phyloP scores from a whole-genome alignment of 2,113 vertebrate species.

The Calyptommatus sinebrachiatus region DNA sequence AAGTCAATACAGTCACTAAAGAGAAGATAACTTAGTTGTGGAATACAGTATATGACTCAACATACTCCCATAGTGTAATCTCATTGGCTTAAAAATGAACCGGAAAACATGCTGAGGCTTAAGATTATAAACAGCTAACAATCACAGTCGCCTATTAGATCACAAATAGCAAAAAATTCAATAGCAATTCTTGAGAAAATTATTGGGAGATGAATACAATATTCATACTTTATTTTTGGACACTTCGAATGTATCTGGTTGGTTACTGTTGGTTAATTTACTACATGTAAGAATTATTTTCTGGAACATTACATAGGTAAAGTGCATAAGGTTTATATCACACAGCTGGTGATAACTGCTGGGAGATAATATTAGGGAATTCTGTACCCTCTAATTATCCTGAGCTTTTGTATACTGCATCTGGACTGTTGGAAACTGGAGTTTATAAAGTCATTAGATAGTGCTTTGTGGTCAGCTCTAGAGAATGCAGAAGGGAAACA shows the following conservation, averaged over 20 bases:
- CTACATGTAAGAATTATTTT: background rate
- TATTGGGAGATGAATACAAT: too few species aligned
- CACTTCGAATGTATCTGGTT: background rate
- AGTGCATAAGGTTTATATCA: background rate
- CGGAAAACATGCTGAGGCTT: too few species aligned
- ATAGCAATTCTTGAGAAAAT: background rate
- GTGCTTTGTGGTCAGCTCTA: too few species aligned
- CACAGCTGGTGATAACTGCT: background rate
- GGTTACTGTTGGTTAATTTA: background rate
- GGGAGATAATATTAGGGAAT: background rate
- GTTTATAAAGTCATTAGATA: too few species aligned
- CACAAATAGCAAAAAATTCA: background rate
- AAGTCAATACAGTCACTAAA: too few species aligned
- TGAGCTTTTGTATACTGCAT: constrained; percentile 1
- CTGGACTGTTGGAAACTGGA: background rate
- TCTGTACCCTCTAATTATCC: background rate
- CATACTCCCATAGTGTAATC: too few species aligned
- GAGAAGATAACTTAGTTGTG: too few species aligned
- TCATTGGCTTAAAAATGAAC: too few species aligned
- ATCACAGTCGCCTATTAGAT: too few species aligned
- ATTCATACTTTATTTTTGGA: background rate
- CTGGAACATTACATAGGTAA: background rate
- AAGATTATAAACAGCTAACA: too few species aligned
- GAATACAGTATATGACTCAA: too few species aligned
- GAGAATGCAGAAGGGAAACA: too few species aligned